These are phyloP conservation scores for Ammodytes marinus DNA, from an alignment of 2,113 vertebrate genomes.

Conservation along the genomic window DNA sequence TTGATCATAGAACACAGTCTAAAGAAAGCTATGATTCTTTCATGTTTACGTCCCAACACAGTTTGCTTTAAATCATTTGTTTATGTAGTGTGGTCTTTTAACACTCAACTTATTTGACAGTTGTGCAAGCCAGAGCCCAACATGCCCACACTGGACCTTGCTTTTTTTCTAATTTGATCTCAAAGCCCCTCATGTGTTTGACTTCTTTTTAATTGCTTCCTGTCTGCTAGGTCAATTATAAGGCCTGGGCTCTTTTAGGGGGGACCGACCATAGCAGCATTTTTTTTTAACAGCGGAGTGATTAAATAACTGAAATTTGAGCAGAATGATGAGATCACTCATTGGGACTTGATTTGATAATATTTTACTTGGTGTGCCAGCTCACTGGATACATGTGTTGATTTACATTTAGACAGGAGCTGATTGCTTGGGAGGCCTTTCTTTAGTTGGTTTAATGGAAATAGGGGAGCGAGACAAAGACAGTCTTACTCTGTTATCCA, in stretches of 20 bases:
- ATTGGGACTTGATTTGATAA: slow-evolving; percentile 66
- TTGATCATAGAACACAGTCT: slow-evolving; percentile 44
- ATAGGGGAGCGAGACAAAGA: slow-evolving; percentile 35
- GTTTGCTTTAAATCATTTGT: slow-evolving; percentile 82
- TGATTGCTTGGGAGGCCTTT: slow-evolving; percentile 45
- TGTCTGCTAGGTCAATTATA: slow-evolving; percentile 83
- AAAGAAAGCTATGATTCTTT: slow-evolving; percentile 45
- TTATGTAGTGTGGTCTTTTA: slow-evolving; percentile 80
- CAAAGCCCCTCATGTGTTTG: slow-evolving; percentile 81
- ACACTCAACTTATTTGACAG: slow-evolving; percentile 86
- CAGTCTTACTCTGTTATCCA: slow-evolving; percentile 50
- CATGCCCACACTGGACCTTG: slow-evolving; percentile 58
- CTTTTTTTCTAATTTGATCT: slow-evolving; percentile 79
- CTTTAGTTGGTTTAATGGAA: slow-evolving; percentile 45
- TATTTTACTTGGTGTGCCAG: slow-evolving; percentile 64
- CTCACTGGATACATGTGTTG: slow-evolving; percentile 46
- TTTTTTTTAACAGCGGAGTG: slow-evolving; percentile 60
- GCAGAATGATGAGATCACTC: slow-evolving; percentile 72
- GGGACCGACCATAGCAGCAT: slow-evolving; percentile 38
- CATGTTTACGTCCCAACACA: slow-evolving; percentile 72
- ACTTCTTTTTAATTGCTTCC: slow-evolving; percentile 86
- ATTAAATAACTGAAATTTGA: slow-evolving; percentile 80
- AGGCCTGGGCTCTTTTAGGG: slow-evolving; percentile 62
- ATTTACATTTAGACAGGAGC: slow-evolving; percentile 49
- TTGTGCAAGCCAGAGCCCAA: slow-evolving; percentile 85